These are phyloP conservation scores for Mormyrops boulengeri DNA, from an alignment of 2,797 vertebrate genomes.

Conservation along the genomic window DNA sequence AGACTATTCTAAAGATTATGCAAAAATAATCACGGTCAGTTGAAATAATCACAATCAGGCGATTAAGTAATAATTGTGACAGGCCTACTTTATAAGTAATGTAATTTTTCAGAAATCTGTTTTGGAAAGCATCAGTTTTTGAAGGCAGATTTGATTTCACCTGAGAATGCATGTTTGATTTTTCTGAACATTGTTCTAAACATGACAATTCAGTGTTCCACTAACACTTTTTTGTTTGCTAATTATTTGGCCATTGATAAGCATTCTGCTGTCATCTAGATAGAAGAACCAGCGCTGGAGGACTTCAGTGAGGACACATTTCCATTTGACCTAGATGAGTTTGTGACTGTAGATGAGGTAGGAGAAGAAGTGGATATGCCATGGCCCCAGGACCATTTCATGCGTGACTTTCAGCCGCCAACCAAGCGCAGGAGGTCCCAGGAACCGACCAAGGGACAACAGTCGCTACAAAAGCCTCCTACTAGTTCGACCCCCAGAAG, in stretches of 20 bases:
- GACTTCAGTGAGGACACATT: conserved; percentile 48
- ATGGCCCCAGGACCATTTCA: background rate
- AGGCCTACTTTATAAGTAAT: background rate
- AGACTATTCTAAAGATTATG: background rate
- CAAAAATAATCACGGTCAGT: background rate
- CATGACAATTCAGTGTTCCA: background rate
- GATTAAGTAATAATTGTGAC: background rate
- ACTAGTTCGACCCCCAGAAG: background rate
- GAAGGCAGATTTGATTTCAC: background rate
- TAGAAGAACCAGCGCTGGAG: conserved; percentile 27
- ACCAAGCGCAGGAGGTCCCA: background rate
- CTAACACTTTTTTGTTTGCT: background rate
- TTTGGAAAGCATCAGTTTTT: background rate
- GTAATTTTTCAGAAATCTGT: background rate
- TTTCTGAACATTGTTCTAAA: too few species aligned
- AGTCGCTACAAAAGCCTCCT: background rate
- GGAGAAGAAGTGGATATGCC: conserved; percentile 47
- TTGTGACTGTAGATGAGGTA: conserved; percentile 87
- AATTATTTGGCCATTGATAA: background rate
- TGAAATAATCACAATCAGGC: background rate
- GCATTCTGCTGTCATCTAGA: background rate
- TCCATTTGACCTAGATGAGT: conserved; percentile 77
- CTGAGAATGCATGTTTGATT: background rate
- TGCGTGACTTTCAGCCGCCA: background rate
- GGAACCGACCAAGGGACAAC: background rate